Conservation (phyloP, 1,140 invertebrate genomes). For the Bombus soroeensis region DNA sequence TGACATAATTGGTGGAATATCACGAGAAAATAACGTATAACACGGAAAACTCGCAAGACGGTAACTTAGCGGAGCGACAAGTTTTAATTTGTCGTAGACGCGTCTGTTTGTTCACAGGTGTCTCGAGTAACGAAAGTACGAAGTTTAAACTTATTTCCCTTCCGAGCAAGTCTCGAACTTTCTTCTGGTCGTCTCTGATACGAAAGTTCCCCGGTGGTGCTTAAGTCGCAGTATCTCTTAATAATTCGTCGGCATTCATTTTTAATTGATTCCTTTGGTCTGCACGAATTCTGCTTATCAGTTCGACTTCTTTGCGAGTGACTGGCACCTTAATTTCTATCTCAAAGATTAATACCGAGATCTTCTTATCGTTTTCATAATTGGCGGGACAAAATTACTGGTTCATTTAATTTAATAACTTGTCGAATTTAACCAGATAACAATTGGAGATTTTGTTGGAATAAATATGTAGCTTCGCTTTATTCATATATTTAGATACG, state of each 20-base stretch:
- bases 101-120: constrained; percentile 53
- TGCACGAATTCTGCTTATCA: constrained; percentile 16
- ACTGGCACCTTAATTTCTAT: constrained; percentile 36
- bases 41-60: not conserved
- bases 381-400: constrained; percentile 1
- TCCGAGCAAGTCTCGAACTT: not conserved
- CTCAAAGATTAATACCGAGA: constrained; percentile 17
- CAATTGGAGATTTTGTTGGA: not conserved
- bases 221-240: constrained; percentile 40
- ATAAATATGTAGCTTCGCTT: no score
- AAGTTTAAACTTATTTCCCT: constrained; percentile 52
- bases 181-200: constrained; percentile 23
- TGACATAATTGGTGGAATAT: not conserved
- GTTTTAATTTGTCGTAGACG: constrained; percentile 53
- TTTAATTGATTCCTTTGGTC: constrained; percentile 56
- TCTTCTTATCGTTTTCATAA: constrained; percentile 35
- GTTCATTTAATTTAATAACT: constrained; percentile 40
- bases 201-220: constrained; percentile 35
- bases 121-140: constrained; percentile 45
- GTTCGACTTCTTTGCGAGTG: not conserved
- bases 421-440: constrained; percentile 14
- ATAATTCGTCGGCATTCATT: constrained; percentile 56
- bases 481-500: no score
- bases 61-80: constrained; percentile 36
- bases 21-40: constrained; percentile 5